Percentiles rank a stretch among this genome's conserved stretches.
Evolutionary conservation across 2,888 invertebrate species (phyloP).

Genomic region (Lasioglossum vierecki): DNA sequence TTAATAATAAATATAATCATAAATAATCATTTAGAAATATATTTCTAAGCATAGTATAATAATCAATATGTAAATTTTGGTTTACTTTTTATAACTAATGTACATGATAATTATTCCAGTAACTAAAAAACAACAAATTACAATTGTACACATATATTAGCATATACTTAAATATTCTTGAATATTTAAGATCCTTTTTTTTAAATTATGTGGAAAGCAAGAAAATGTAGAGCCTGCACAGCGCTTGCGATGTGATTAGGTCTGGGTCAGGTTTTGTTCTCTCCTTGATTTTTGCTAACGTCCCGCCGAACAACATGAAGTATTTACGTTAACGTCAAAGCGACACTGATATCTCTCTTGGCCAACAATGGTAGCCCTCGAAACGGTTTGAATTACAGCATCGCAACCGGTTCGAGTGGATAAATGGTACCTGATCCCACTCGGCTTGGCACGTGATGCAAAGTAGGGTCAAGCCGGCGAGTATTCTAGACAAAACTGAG

Average conservation of each 20-base stretch:
- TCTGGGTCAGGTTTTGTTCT: not conserved
- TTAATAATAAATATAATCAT: too few species aligned
- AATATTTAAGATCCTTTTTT: too few species aligned
- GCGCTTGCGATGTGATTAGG: not conserved
- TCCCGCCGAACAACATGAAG: not conserved
- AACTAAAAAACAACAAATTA: too few species aligned
- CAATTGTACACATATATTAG: too few species aligned
- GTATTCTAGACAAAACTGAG: constrained; percentile 60
- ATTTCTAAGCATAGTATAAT: too few species aligned
- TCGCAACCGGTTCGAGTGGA: constrained; percentile 65
- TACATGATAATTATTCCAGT: too few species aligned
- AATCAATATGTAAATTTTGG: too few species aligned
- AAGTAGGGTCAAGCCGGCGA: constrained; percentile 65
- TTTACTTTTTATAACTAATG: too few species aligned
- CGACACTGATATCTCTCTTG: constrained; percentile 51
- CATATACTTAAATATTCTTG: too few species aligned
- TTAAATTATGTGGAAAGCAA: too few species aligned
- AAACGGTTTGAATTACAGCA: constrained; percentile 66
- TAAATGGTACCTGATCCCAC: constrained; percentile 69
- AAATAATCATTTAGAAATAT: too few species aligned
- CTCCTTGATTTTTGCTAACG: constrained; percentile 20
- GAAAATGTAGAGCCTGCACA: too few species aligned
- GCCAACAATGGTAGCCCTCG: constrained; percentile 61
- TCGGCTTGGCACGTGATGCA: constrained; percentile 63
- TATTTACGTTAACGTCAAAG: constrained; percentile 39